Percentiles rank a stretch among this genome's conserved stretches.
These are phyloP conservation scores for Physella acuta DNA, from an alignment of 1,140 invertebrate genomes.

Conservation along the genomic window DNA sequence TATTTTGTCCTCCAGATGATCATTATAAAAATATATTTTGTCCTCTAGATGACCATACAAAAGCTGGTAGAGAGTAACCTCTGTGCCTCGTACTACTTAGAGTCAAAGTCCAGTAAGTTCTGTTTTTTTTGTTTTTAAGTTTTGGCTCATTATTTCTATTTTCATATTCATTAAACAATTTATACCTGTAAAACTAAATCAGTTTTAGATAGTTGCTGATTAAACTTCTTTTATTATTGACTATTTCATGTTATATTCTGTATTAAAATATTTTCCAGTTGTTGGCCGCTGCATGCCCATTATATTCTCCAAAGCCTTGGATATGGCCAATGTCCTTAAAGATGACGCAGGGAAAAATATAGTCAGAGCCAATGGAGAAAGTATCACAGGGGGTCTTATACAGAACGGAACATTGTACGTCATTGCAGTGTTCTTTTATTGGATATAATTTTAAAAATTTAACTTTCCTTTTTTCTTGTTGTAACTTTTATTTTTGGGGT, in stretches of 20 bases:
- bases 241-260: too few relatives aligned
- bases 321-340: not conserved
- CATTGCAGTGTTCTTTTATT: too few relatives aligned
- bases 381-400: constrained; percentile 37
- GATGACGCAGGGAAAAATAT: constrained; percentile 3
- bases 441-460: too few relatives aligned
- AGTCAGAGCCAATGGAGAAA: constrained; percentile 27
- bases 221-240: too few relatives aligned
- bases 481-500: not conserved
- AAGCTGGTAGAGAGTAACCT: constrained; percentile 65
- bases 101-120: constrained; percentile 70
- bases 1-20: too few relatives aligned
- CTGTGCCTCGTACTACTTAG: constrained; percentile 77
- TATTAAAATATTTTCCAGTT: constrained; percentile 58
- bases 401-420: constrained; percentile 46
- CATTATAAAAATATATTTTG: too few relatives aligned
- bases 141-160: too few relatives aligned
- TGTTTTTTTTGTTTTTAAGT: too few relatives aligned
- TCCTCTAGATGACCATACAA: constrained; percentile 33
- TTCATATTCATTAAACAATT: too few relatives aligned
- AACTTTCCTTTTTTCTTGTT: not conserved
- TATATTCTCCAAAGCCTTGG: constrained; percentile 37
- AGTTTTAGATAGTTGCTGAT: too few relatives aligned
- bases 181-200: too few relatives aligned
- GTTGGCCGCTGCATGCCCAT: constrained; percentile 63